Evolutionary conservation across 1,140 invertebrate species (phyloP).

Genomic region (Artemia franciscana): DNA sequence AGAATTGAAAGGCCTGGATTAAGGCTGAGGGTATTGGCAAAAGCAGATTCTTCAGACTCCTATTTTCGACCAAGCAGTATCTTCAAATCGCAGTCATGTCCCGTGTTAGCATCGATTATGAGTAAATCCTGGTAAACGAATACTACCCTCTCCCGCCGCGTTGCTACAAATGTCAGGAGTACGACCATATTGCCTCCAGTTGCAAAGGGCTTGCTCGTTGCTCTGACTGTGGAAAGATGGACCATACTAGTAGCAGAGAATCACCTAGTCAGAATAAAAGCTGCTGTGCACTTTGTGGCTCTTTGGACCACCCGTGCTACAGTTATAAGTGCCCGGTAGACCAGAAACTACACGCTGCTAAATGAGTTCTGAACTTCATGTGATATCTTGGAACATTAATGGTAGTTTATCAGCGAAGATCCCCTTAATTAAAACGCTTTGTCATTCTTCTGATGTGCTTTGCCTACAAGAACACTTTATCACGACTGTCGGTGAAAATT

Average conservation of each 20-base stretch:
- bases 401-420: background rate
- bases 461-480: background rate
- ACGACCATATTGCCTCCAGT: too few species aligned
- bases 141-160: too few species aligned
- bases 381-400: background rate
- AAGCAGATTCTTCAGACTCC: too few species aligned
- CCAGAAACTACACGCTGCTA: background rate
- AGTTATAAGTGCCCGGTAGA: background rate
- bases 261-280: background rate
- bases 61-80: too few species aligned
- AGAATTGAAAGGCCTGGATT: too few species aligned
- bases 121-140: too few species aligned
- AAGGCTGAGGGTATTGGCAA: too few species aligned
- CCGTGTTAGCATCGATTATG: too few species aligned
- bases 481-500: background rate
- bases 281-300: background rate
- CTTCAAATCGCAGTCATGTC: too few species aligned
- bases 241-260: background rate
- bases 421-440: background rate
- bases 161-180: too few species aligned
- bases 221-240: background rate
- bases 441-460: background rate
- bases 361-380: background rate
- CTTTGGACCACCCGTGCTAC: background rate
- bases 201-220: too few species aligned